A percentile compares a stretch with the other conserved stretches of the same genome.
Conservation (phyloP, 2,113 vertebrate genomes). For the Spea bombifrons region DNA sequence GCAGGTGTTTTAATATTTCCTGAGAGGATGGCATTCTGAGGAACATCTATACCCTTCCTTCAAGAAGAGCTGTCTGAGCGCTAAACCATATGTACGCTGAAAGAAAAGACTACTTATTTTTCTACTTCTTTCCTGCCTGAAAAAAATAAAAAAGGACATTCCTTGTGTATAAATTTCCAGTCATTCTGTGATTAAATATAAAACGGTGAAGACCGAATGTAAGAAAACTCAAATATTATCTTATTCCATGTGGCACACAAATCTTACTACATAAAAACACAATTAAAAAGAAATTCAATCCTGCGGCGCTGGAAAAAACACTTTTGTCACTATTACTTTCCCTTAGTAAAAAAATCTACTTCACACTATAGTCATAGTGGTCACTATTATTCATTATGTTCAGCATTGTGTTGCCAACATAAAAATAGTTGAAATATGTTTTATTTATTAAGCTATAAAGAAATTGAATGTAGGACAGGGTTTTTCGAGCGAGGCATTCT, state of each 20-base stretch:
- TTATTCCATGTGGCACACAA: neutral
- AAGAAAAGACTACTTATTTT: slow-evolving; percentile 11
- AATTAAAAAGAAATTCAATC: neutral
- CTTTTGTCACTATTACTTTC: too few relatives aligned
- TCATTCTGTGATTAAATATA: neutral
- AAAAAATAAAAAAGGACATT: neutral
- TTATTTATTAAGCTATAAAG: too few relatives aligned
- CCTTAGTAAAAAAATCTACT: too few relatives aligned
- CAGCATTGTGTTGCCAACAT: too few relatives aligned
- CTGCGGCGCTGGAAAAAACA: neutral
- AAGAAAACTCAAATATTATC: slow-evolving; percentile 4
- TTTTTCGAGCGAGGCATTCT: too few relatives aligned
- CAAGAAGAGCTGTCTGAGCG: slow-evolving; percentile 20
- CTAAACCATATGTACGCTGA: slow-evolving; percentile 18
- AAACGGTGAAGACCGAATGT: neutral
- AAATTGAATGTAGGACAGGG: too few relatives aligned
- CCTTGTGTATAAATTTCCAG: neutral
- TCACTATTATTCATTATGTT: too few relatives aligned
- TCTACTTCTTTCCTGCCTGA: neutral
- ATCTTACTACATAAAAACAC: neutral
- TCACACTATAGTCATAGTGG: too few relatives aligned
- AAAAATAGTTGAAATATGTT: too few relatives aligned
- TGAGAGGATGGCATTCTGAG: neutral
- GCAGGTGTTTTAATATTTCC: slow-evolving; percentile 35
- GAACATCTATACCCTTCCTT: neutral